Evolutionary conservation across 2,113 vertebrate genomes (phyloP), one percentile per base, ranked within the genome.

Genomic region (Trochalopteron elliotii): DNA sequence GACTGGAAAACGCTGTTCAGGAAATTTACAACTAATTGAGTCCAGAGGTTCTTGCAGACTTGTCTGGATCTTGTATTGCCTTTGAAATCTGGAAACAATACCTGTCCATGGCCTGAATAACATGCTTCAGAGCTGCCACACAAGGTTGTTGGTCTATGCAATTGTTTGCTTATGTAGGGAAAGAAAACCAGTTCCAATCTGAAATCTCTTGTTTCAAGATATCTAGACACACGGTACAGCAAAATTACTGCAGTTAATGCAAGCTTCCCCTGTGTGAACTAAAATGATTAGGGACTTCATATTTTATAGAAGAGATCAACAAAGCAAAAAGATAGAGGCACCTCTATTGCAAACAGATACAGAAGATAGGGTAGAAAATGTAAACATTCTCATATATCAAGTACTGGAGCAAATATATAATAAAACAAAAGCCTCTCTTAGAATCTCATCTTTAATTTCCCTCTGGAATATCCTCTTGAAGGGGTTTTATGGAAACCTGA

Each of bases 21-120:
- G 53, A 93, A 87, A 95, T 59, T 27, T 85, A 59, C 28, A 82
- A 49, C 49, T 79, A 72, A 57, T 69, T 87, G 64, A 76, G 77
- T 65, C 31, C 49, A 91, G 65, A 75, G 65, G 50, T 53, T 85
- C 65, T 30, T 72, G 69, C 56, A 92, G 65, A 61, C 65, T 71
- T 57, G 61, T 72, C 91, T 95, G 74, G 65, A 93, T 80, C 49
- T 64, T 60, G 52, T 39, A 78, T 9, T 89, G 87, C 44, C 53
- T 93, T 94, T 92, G 70, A 87, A 84, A 95, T 65, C 57, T 83
- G 81, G 84, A 91, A 94, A 76, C 40, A 84, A 82, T 61, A 93
- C 87, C 78, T 87, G 61, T 61, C 53, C 40, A 10, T 44, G 25
- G 49, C 40, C 52, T 64, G 40, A 76, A n/a, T 25, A 74, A 68